Percentiles rank a stretch among this genome's conserved stretches.
These are phyloP conservation scores for Parelbella ahira DNA, from an alignment of 2,888 invertebrate species.

Conservation along the genomic window DNA sequence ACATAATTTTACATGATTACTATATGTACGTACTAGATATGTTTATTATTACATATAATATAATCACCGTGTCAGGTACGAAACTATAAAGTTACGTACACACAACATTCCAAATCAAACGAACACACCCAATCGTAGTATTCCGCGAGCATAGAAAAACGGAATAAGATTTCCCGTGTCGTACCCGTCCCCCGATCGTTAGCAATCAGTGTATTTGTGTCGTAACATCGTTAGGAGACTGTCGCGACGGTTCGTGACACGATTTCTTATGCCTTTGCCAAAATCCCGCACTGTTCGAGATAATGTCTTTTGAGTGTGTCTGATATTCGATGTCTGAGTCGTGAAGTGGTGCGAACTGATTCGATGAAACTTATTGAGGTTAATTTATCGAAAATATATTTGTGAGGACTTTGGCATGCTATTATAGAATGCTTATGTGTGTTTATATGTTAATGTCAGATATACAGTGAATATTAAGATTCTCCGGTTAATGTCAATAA, in stretches of 20 bases:
- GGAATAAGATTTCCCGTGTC: conserved; percentile 46
- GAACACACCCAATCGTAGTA: no score
- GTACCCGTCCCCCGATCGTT: conserved; percentile 43
- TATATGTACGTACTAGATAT: no score
- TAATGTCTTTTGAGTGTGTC: conserved; percentile 27
- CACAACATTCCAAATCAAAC: no score
- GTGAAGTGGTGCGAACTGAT: conserved; percentile 11
- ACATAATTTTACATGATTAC: no score
- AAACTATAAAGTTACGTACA: no score
- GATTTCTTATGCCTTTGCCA: conserved; percentile 45
- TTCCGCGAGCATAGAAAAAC: conserved; percentile 34
- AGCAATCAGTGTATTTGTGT: conserved; percentile 61
- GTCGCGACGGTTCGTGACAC: conserved; percentile 52
- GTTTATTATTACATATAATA: no score
- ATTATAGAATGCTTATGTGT: no score
- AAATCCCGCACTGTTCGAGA: conserved; percentile 21
- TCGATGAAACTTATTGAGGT: conserved; percentile 13
- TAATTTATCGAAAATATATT: conserved; percentile 9
- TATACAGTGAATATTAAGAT: no score
- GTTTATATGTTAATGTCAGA: no score
- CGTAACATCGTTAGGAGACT: conserved; percentile 55
- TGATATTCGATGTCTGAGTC: conserved; percentile 32
- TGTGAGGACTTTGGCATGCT: no score
- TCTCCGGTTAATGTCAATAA: no score
- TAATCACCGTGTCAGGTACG: no score